phyloP scores from a whole-genome alignment of 2,888 invertebrate species.

The Drosophila mimica region DNA sequence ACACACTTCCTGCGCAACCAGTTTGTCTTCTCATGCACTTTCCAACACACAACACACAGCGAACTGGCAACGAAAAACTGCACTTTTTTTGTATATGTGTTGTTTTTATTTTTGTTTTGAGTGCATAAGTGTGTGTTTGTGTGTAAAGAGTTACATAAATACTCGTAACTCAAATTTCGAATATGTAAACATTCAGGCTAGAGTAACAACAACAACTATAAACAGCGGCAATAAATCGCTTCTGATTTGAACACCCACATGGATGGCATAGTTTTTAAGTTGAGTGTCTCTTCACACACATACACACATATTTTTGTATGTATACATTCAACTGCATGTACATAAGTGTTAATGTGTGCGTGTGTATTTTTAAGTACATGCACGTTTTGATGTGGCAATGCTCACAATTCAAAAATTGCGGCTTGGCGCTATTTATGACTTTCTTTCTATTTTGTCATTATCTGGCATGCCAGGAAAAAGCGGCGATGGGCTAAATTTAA shows the following conservation, averaged over 20 bases:
- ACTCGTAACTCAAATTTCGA: slow-evolving; percentile 50
- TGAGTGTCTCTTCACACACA: slow-evolving; percentile 15
- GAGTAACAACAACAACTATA: slow-evolving; percentile 2
- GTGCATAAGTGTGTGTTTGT: slow-evolving; percentile 8
- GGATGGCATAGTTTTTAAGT: slow-evolving; percentile 53
- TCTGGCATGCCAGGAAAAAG: slow-evolving; percentile 43
- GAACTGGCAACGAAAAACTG: slow-evolving; percentile 29
- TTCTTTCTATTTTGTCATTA: slow-evolving; percentile 36
- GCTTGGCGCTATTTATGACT: slow-evolving; percentile 57
- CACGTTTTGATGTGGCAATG: slow-evolving; percentile 36
- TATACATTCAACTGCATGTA: slow-evolving; percentile 15
- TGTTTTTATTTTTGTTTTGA: slow-evolving; percentile 30
- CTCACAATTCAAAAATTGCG: slow-evolving; percentile 65
- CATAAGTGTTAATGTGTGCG: not conserved
- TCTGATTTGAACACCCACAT: slow-evolving; percentile 54
- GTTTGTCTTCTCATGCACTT: slow-evolving; percentile 63
- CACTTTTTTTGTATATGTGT: slow-evolving; percentile 29
- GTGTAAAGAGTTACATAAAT: slow-evolving; percentile 27
- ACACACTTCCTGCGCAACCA: slow-evolving; percentile 68
- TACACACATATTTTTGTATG: not conserved
- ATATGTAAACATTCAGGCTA: slow-evolving; percentile 47
- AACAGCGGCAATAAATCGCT: slow-evolving; percentile 35
- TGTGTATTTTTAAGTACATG: slow-evolving; percentile 34
- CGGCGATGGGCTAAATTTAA: slow-evolving; percentile 59
- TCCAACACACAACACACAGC: slow-evolving; percentile 16